A percentile compares a stretch with the other conserved stretches of the same genome.
phyloP scores from a whole-genome alignment of 2,113 vertebrate species.

The Phalacrocorax brasilianus region DNA sequence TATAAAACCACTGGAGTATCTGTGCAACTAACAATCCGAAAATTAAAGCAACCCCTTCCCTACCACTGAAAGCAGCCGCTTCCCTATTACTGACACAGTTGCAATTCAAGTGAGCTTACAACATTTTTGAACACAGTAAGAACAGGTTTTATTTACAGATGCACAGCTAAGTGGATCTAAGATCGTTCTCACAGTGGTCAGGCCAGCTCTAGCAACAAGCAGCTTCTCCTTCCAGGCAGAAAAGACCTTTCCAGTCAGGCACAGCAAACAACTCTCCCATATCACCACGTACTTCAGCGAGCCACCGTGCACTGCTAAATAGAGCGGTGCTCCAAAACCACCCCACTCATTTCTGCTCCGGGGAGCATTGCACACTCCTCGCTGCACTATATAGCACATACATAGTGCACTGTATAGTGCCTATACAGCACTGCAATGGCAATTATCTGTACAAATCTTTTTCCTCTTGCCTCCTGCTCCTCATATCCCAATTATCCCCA shows the following conservation, averaged over 20 bases:
- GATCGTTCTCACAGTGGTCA: background rate
- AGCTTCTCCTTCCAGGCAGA: background rate
- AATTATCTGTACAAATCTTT: background rate
- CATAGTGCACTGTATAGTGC: no score
- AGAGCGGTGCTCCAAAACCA: background rate
- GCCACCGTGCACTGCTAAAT: background rate
- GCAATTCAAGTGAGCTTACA: background rate
- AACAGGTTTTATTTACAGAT: background rate
- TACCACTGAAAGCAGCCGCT: background rate
- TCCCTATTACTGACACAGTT: background rate
- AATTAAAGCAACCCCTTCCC: background rate
- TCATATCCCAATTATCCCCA: background rate
- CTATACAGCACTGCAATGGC: background rate
- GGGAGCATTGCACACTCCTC: background rate
- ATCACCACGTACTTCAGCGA: background rate
- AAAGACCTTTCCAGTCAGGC: background rate
- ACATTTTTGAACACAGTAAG: background rate
- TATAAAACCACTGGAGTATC: background rate
- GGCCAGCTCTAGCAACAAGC: background rate
- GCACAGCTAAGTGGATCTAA: background rate
- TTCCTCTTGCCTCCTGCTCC: background rate
- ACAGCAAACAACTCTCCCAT: background rate
- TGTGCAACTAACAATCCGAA: background rate
- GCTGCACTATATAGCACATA: no score
- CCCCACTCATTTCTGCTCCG: background rate